A percentile compares a stretch with the other conserved stretches of the same genome.
These are phyloP conservation scores for Hippopotamyrus pictus DNA, from an alignment of 2,797 vertebrate genomes.

Conservation along the genomic window DNA sequence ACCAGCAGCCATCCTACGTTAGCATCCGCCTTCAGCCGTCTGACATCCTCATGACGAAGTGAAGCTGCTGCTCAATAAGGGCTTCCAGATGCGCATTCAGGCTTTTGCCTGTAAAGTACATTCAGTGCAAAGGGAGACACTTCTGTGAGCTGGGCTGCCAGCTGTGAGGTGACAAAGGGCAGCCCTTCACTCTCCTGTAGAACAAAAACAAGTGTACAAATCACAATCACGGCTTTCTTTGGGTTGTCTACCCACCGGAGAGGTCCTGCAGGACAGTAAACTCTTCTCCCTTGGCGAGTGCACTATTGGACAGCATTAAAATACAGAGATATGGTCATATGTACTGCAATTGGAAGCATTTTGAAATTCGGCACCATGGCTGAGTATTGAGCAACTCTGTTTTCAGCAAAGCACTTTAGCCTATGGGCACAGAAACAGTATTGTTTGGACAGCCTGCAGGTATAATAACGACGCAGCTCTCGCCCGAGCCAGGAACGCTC, in stretches of 20 bases:
- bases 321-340: neutral
- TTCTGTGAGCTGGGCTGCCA: neutral
- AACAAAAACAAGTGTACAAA: neutral
- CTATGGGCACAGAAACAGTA: constrained; percentile 7
- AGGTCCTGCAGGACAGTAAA: neutral
- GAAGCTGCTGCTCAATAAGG: neutral
- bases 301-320: neutral
- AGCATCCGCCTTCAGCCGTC: neutral
- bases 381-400: neutral
- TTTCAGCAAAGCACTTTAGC: constrained; percentile 1
- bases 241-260: neutral
- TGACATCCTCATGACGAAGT: neutral
- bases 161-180: neutral
- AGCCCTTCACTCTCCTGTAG: neutral
- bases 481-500: neutral
- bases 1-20: neutral
- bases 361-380: neutral
- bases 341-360: neutral
- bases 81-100: neutral
- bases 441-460: neutral
- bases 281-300: neutral
- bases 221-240: neutral
- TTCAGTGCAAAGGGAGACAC: neutral
- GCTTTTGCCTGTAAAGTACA: neutral
- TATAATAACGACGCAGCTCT: neutral